Conservation (phyloP, 2,113 vertebrate species). For the Hippocampus zosterae region DNA sequence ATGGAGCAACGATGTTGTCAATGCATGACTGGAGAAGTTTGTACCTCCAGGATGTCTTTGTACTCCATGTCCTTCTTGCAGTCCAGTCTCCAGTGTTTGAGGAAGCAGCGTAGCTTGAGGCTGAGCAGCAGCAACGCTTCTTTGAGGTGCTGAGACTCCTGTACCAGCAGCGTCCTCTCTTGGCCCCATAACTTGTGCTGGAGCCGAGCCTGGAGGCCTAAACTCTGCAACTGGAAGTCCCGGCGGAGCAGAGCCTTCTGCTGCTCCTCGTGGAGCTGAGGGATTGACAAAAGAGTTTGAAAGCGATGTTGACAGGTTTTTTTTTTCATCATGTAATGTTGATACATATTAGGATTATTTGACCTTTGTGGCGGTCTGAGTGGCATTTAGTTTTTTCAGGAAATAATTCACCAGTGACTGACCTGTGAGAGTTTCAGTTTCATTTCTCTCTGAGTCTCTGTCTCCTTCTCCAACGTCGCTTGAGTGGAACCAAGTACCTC, state of each 20-base stretch:
- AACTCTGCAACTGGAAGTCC: conserved; percentile 94
- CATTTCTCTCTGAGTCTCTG: conserved; percentile 76
- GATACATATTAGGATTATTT: not conserved
- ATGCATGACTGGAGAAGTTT: not conserved
- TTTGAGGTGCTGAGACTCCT: conserved; percentile 93
- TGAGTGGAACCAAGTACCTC: conserved; percentile 80
- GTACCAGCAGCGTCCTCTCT: conserved; percentile 89
- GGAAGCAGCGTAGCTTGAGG: conserved; percentile 96
- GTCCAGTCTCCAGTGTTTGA: conserved; percentile 92
- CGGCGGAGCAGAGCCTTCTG: conserved; percentile 86
- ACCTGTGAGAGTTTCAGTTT: conserved; percentile 84
- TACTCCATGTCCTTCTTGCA: conserved; percentile 81
- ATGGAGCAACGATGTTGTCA: not conserved
- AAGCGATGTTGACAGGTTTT: not conserved
- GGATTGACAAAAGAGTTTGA: not conserved
- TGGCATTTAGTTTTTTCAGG: not conserved
- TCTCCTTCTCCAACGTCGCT: conserved; percentile 81
- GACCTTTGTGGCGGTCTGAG: not conserved
- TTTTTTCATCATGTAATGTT: too few species aligned
- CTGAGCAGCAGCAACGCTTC: conserved; percentile 90
- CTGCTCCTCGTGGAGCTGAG: conserved; percentile 89
- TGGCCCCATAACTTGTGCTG: conserved; percentile 96
- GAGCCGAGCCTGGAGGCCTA: conserved; percentile 87
- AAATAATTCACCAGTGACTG: conserved; percentile 19
- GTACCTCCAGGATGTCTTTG: conserved; percentile 90